Evolutionary conservation across 2,113 vertebrate genomes (phyloP).

Genomic region (Dromaius novaehollandiae): DNA sequence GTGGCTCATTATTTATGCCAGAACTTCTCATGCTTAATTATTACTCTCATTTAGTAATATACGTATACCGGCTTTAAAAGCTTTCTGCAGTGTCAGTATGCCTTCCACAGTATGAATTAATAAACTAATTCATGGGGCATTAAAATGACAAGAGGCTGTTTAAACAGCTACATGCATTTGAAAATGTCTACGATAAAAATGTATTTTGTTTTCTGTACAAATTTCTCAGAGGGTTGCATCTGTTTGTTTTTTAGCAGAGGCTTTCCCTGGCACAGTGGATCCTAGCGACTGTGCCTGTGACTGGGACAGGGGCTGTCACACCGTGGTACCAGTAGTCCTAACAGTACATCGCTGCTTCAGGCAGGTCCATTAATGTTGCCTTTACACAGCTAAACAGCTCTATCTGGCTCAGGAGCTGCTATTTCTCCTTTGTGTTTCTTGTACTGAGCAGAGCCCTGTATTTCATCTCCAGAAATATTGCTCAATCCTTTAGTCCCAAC

Average conservation of each 20-base stretch:
- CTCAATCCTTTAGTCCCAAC: not conserved
- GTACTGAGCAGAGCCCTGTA: not conserved
- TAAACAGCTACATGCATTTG: not conserved
- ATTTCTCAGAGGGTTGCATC: not conserved
- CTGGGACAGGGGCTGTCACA: not conserved
- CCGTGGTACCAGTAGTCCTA: not conserved
- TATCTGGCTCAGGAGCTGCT: not conserved
- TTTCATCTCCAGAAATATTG: not conserved
- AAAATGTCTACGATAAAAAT: not conserved
- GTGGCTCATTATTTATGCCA: not conserved
- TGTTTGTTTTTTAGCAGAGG: not conserved
- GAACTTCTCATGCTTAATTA: not conserved
- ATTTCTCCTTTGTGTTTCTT: not conserved
- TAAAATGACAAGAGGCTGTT: constrained; percentile 14
- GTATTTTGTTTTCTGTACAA: not conserved
- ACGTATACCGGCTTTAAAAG: not conserved
- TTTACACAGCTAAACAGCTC: not conserved
- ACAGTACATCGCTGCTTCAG: not conserved
- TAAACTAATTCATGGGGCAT: not conserved
- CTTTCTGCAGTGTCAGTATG: not conserved
- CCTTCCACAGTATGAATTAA: not conserved
- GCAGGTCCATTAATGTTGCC: not conserved
- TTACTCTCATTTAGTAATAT: not conserved
- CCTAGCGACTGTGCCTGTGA: not conserved
- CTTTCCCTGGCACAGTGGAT: not conserved